These are phyloP conservation scores for Pontoporia blainvillei DNA, from an alignment of 2,113 vertebrate species.

Conservation along the genomic window DNA sequence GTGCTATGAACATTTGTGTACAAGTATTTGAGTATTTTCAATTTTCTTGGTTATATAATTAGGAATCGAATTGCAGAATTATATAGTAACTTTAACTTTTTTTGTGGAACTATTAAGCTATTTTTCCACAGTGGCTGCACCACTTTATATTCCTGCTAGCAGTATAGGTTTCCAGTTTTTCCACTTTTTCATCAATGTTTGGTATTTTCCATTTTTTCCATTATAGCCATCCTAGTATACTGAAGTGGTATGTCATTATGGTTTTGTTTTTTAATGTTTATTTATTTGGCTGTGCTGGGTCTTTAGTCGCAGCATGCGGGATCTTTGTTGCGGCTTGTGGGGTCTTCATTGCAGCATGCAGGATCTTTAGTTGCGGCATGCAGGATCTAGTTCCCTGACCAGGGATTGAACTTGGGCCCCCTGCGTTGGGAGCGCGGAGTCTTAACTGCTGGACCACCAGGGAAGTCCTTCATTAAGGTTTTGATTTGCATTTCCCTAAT, in stretches of 20 bases:
- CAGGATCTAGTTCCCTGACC: no score
- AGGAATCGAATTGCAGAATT: neutral
- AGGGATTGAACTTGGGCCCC: no score
- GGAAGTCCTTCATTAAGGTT: neutral
- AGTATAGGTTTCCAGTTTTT: neutral
- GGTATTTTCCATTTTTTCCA: neutral
- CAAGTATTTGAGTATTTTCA: neutral
- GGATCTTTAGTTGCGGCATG: no score
- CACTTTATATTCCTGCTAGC: neutral
- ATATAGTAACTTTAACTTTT: neutral
- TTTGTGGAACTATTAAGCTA: neutral
- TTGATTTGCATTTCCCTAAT: neutral
- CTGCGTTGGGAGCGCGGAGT: no score
- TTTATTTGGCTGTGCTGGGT: no score
- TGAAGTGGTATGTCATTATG: neutral
- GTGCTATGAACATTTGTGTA: neutral
- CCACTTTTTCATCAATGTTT: neutral
- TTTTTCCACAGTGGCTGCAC: neutral
- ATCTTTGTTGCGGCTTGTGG: no score
- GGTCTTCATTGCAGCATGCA: no score
- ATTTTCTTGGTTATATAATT: fast-evolving
- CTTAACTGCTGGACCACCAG: no score
- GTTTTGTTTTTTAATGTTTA: no score
- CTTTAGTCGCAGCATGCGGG: no score
- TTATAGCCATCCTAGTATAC: neutral